Evolutionary conservation across 1,140 invertebrate species (phyloP).

Genomic region (Meloidogyne exigua): DNA sequence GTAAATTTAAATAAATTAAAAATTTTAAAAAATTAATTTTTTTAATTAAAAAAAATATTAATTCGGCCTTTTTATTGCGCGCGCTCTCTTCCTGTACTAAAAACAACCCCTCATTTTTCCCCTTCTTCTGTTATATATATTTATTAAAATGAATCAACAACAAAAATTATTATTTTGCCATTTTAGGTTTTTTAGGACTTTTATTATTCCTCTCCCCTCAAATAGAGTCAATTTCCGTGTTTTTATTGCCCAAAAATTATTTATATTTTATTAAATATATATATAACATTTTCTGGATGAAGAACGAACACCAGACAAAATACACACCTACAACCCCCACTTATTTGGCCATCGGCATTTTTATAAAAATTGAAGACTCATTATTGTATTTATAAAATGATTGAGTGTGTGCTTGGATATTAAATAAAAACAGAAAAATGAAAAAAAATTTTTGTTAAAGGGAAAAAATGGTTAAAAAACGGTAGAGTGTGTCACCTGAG

Average conservation of each 20-base stretch:
- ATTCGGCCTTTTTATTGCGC: too few species aligned
- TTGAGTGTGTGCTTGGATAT: neutral
- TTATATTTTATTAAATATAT: too few species aligned
- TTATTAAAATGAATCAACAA: neutral
- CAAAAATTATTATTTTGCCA: neutral
- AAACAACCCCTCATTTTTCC: too few species aligned
- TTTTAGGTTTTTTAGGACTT: neutral
- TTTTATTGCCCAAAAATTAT: neutral
- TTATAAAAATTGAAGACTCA: neutral
- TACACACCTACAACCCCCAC: too few species aligned
- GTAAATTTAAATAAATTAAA: too few species aligned
- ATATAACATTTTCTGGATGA: neutral
- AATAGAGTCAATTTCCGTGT: neutral
- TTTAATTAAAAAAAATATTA: too few species aligned
- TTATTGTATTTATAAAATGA: neutral
- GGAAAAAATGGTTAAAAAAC: neutral
- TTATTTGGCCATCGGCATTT: slow-evolving; percentile 4
- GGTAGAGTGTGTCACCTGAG: neutral
- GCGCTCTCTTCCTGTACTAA: too few species aligned
- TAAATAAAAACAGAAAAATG: neutral
- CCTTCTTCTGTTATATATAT: too few species aligned
- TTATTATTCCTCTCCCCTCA: neutral
- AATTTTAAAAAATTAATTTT: too few species aligned
- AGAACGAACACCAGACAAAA: neutral
- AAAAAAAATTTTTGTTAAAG: neutral